A percentile compares a stretch with the other conserved stretches of the same genome.
phyloP scores from a whole-genome alignment of 2,113 vertebrate genomes.

The Camelus bactrianus region DNA sequence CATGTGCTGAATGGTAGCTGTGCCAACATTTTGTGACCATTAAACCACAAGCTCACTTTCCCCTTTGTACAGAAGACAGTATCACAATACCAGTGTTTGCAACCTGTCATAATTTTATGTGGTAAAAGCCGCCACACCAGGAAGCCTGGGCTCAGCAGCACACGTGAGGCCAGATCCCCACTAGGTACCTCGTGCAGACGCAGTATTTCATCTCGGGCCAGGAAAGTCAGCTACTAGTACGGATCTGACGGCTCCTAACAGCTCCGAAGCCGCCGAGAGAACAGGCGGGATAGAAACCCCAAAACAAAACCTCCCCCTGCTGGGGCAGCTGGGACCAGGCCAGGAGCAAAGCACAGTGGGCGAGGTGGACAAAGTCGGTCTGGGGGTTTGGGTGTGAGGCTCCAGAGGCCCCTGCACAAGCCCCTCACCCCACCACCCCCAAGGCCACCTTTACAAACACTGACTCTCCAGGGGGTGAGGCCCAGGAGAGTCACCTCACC shows the following conservation, averaged over 20 bases:
- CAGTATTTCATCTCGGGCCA: constrained; percentile 9
- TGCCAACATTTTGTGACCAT: constrained; percentile 84
- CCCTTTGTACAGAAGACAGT: constrained; percentile 78
- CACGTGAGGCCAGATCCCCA: constrained; percentile 49
- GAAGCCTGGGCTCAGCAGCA: constrained; percentile 47
- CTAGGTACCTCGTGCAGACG: constrained; percentile 31
- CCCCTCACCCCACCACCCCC: too few species aligned
- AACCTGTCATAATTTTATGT: constrained; percentile 42
- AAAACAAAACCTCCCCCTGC: not conserved
- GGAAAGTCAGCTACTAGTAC: constrained; percentile 16
- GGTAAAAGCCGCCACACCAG: constrained; percentile 53
- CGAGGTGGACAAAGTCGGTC: not conserved
- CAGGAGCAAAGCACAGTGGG: not conserved
- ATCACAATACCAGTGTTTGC: constrained; percentile 63
- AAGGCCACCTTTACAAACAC: constrained; percentile 22
- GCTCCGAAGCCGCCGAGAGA: constrained; percentile 23
- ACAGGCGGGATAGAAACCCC: not conserved
- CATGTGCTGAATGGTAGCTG: constrained; percentile 82
- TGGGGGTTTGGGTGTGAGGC: not conserved
- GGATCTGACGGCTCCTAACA: constrained; percentile 39
- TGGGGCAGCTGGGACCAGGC: not conserved
- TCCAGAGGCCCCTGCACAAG: too few species aligned
- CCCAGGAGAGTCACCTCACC: not conserved
- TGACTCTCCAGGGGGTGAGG: too few species aligned
- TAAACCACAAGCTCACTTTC: constrained; percentile 82